These are phyloP conservation scores for Chromobotia macracanthus DNA, from an alignment of 2,797 vertebrate genomes.

Conservation along the genomic window DNA sequence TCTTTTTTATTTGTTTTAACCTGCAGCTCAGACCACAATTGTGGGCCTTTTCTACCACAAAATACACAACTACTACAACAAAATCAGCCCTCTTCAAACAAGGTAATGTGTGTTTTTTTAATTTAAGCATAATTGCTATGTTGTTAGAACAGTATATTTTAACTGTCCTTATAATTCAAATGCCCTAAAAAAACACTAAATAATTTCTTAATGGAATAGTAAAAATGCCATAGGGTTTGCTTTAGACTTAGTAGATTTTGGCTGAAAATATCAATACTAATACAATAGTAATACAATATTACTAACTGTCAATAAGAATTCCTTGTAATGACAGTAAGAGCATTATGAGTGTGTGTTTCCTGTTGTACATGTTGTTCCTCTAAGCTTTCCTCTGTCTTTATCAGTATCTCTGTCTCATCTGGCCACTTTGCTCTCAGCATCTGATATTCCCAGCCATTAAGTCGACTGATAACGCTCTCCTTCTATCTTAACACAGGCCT, in stretches of 20 bases:
- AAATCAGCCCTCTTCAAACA: conserved; percentile 84
- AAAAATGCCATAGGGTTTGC: too few species aligned
- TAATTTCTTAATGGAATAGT: too few species aligned
- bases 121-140: too few species aligned
- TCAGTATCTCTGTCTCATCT: conserved; percentile 60
- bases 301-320: neutral
- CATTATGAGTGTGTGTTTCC: conserved; percentile 41
- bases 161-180: too few species aligned
- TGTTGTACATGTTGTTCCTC: conserved; percentile 46
- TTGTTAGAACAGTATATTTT: too few species aligned
- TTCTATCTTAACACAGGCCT: conserved; percentile 35
- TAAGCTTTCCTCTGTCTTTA: conserved; percentile 32
- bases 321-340: neutral
- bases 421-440: conserved; percentile 65
- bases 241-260: too few species aligned
- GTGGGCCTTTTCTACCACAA: conserved; percentile 93
- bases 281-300: too few species aligned
- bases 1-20: conserved; percentile 33
- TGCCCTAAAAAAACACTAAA: too few species aligned
- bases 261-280: too few species aligned
- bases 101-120: conserved; percentile 80
- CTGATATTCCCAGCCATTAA: conserved; percentile 78
- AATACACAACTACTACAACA: conserved; percentile 86
- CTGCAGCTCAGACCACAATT: conserved; percentile 87
- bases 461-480: conserved; percentile 41